These are phyloP conservation scores for Luffia ferchaultella DNA, from an alignment of 2,888 invertebrate genomes.

Conservation along the genomic window DNA sequence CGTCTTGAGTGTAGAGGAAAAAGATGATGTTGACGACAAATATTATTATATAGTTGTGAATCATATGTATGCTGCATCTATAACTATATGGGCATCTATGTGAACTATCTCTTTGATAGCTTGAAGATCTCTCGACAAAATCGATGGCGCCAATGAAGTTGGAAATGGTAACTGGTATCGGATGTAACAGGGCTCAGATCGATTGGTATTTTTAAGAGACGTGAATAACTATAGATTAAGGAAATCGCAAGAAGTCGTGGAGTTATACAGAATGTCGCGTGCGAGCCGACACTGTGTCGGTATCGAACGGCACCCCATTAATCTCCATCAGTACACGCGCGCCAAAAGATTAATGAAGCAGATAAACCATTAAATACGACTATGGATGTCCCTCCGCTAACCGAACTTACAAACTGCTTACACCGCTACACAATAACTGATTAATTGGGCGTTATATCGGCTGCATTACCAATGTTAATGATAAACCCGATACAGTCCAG, in stretches of 20 bases:
- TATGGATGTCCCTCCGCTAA: constrained; percentile 45
- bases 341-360: constrained; percentile 57
- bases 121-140: neutral
- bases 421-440: constrained; percentile 37
- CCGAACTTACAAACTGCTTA: constrained; percentile 27
- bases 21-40: no score
- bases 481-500: constrained; percentile 20
- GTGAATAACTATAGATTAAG: neutral
- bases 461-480: constrained; percentile 3
- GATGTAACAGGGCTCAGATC: neutral
- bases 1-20: no score
- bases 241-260: neutral
- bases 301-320: constrained; percentile 53
- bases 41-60: no score
- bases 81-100: neutral
- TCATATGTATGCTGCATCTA: no score
- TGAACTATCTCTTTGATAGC: neutral
- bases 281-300: constrained; percentile 40
- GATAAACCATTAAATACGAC: constrained; percentile 59
- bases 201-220: neutral
- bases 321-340: constrained; percentile 62
- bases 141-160: no score
- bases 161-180: neutral
- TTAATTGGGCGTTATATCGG: constrained; percentile 35
- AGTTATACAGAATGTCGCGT: constrained; percentile 1